Conservation (phyloP, 2,113 vertebrate species). For the Epinephelus lanceolatus region DNA sequence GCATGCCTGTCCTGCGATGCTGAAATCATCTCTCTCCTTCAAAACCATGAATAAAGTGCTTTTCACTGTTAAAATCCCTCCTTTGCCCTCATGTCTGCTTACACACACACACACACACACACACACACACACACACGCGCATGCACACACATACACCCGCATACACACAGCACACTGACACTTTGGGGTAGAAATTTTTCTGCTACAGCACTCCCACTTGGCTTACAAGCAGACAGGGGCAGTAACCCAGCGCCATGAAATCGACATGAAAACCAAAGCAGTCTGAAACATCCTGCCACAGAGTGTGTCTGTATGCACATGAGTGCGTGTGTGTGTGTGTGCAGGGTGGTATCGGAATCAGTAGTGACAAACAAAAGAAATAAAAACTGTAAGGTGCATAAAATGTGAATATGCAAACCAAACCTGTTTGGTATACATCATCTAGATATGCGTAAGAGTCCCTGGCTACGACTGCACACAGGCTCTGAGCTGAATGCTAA, state of each 20-base stretch:
- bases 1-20: slow-evolving; percentile 50
- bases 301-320: slow-evolving; percentile 12
- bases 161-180: slow-evolving; percentile 30
- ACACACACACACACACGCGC: slow-evolving; percentile 26
- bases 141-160: slow-evolving; percentile 1
- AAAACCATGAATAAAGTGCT: slow-evolving; percentile 76
- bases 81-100: slow-evolving; percentile 35
- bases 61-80: slow-evolving; percentile 69
- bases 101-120: slow-evolving; percentile 6
- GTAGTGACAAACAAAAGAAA: slow-evolving; percentile 26
- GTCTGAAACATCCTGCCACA: slow-evolving; percentile 43
- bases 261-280: slow-evolving; percentile 68
- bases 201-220: slow-evolving; percentile 60
- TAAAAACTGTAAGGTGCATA: slow-evolving; percentile 16
- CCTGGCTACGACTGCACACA: no score
- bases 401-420: not conserved
- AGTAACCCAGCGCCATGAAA: slow-evolving; percentile 60
- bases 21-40: slow-evolving; percentile 57
- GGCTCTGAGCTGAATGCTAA: not conserved
- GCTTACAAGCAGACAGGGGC: slow-evolving; percentile 57
- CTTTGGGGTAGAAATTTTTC: slow-evolving; percentile 55
- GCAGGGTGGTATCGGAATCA: not conserved
- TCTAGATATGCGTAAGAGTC: no score
- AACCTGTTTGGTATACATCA: not conserved
- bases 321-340: not conserved